These are phyloP conservation scores for Phacellophora camtschatica DNA, from an alignment of 30 jellyfish, hydroid and myxozoan genomes.

Conservation along the genomic window DNA sequence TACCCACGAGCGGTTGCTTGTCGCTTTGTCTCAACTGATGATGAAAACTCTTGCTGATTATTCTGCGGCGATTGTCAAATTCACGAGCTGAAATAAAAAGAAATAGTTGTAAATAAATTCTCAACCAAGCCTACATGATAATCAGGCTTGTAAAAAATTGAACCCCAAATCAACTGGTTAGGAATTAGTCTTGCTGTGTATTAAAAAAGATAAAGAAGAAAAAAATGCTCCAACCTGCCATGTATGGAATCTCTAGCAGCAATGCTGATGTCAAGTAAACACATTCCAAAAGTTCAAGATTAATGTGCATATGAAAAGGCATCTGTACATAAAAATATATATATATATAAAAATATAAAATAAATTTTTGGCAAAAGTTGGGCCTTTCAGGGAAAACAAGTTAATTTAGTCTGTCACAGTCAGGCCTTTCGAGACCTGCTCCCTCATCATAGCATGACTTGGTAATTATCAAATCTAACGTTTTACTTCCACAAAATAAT, in stretches of 20 bases:
- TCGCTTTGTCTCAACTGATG: slow-evolving; percentile 94
- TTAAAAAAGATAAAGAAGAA: neutral
- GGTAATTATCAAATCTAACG: too few species aligned
- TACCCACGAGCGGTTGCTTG: slow-evolving; percentile 96
- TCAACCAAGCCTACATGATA: neutral
- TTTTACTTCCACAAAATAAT: too few species aligned
- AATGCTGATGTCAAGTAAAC: slow-evolving; percentile 92
- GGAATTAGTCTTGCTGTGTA: neutral
- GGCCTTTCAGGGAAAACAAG: too few species aligned
- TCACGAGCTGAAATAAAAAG: slow-evolving; percentile 82
- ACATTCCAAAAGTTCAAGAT: slow-evolving; percentile 96
- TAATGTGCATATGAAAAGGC: slow-evolving; percentile 99
- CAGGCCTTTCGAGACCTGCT: too few species aligned
- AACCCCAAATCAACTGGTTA: neutral
- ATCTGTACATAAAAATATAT: slow-evolving; percentile 22
- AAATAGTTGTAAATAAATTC: neutral
- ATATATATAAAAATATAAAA: neutral
- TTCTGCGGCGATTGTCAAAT: slow-evolving; percentile 78
- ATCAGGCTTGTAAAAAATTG: neutral
- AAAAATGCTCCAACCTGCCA: slow-evolving; percentile 80
- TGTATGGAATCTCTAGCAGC: slow-evolving; percentile 93
- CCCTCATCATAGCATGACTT: too few species aligned
- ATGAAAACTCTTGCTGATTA: slow-evolving; percentile 93
- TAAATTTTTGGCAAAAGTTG: too few species aligned
- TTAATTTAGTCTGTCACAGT: too few species aligned